Evolutionary conservation across 2,888 invertebrate genomes (phyloP).

Genomic region (Maniola hyperantus): DNA sequence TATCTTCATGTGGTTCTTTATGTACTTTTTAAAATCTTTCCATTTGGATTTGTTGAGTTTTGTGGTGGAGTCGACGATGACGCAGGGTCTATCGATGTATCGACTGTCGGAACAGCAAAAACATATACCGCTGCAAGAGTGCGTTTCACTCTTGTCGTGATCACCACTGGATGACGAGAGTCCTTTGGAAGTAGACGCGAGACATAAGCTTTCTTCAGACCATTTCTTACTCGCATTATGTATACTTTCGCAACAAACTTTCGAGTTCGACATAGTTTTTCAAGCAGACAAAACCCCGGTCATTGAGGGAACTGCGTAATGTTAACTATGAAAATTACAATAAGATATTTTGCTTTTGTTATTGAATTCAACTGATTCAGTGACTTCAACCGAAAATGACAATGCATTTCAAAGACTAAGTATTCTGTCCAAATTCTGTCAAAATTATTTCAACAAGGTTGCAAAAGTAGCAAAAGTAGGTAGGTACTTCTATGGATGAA

Average conservation of each 20-base stretch:
- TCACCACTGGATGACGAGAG: slow-evolving; percentile 58
- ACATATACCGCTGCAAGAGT: slow-evolving; percentile 51
- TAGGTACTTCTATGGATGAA: no score
- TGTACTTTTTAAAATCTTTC: slow-evolving; percentile 53
- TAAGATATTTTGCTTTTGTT: no score
- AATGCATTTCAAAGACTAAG: no score
- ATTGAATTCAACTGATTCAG: no score
- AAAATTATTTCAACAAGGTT: no score
- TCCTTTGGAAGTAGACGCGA: slow-evolving; percentile 63
- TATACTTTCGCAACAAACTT: slow-evolving; percentile 39
- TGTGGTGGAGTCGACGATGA: slow-evolving; percentile 58
- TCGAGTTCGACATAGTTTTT: slow-evolving; percentile 36
- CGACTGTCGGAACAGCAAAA: slow-evolving; percentile 51
- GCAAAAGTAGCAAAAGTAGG: no score
- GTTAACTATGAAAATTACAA: no score
- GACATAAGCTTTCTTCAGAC: slow-evolving; percentile 47
- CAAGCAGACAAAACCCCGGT: background rate
- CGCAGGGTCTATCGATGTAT: slow-evolving; percentile 53
- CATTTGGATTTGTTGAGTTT: slow-evolving; percentile 58
- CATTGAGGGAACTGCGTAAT: background rate
- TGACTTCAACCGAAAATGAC: no score
- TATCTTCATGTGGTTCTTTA: slow-evolving; percentile 48
- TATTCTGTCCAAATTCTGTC: no score
- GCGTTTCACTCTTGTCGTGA: slow-evolving; percentile 48
- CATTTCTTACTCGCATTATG: slow-evolving; percentile 45